Conservation (phyloP, 2,888 invertebrate genomes). For the Aporophyla nigra region DNA sequence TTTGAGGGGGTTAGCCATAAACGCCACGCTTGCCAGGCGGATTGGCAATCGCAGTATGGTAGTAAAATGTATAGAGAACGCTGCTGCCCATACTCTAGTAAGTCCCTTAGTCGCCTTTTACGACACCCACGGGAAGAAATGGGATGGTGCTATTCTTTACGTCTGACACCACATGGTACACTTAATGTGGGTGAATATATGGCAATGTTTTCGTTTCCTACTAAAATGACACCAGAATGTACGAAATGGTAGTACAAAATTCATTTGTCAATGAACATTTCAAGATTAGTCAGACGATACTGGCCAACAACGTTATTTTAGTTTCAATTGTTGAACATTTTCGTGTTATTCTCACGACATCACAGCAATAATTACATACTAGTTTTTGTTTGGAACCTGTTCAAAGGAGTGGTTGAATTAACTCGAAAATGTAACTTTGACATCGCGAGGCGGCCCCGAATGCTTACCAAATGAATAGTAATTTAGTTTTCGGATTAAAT, state of each 20-base stretch:
- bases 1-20: too few species aligned
- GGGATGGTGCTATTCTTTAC: too few species aligned
- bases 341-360: conserved; percentile 62
- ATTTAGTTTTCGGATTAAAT: conserved; percentile 90
- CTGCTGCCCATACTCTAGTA: too few species aligned
- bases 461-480: conserved; percentile 90
- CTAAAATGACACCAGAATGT: not conserved
- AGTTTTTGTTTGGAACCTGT: conserved; percentile 66
- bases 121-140: too few species aligned
- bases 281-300: conserved; percentile 48
- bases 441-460: conserved; percentile 85
- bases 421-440: conserved; percentile 86
- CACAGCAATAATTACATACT: conserved; percentile 69
- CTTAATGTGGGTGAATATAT: not conserved
- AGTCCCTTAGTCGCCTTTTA: too few species aligned
- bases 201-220: not conserved
- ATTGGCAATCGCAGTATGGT: too few species aligned
- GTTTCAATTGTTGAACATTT: conserved; percentile 56
- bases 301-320: conserved; percentile 39
- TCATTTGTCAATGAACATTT: conserved; percentile 42
- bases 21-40: too few species aligned
- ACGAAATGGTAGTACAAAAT: not conserved
- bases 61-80: too few species aligned
- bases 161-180: too few species aligned
- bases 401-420: conserved; percentile 76